These are phyloP conservation scores for Vulpes lagopus DNA, from an alignment of 2,113 vertebrate genomes.

Conservation along the genomic window DNA sequence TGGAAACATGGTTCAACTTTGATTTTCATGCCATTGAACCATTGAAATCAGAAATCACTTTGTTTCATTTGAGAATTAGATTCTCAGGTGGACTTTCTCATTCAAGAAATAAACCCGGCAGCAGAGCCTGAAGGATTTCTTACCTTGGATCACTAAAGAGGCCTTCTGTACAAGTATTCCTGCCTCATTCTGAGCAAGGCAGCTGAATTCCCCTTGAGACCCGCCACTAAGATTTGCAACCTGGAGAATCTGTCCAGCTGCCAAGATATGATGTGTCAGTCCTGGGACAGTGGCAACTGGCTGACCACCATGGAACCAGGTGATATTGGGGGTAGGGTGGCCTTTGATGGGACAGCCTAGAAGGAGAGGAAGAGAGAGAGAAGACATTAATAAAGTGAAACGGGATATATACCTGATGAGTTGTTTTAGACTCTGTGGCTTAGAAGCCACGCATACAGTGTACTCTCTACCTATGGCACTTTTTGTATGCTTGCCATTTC, in stretches of 20 bases:
- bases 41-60: neutral
- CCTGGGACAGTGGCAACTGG: constrained; percentile 74
- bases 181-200: constrained; percentile 90
- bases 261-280: constrained; percentile 81
- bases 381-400: neutral
- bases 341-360: constrained; percentile 90
- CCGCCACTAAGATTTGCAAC: constrained; percentile 85
- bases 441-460: neutral
- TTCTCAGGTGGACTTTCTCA: neutral
- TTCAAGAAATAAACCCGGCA: neutral
- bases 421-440: neutral
- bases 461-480: neutral
- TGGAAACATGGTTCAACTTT: neutral
- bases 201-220: constrained; percentile 87
- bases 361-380: constrained; percentile 1
- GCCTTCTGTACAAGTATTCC: constrained; percentile 84
- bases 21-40: neutral
- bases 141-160: constrained; percentile 87
- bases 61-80: neutral
- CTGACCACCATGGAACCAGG: constrained; percentile 87
- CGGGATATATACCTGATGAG: neutral
- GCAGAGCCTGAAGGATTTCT: neutral
- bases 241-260: constrained; percentile 86
- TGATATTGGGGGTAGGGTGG: constrained; percentile 87
- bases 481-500: constrained; percentile 18